Evolutionary conservation across 2,888 invertebrate genomes (phyloP), one percentile per base, ranked within the genome.

Genomic region (Epirrhoe tristata): DNA sequence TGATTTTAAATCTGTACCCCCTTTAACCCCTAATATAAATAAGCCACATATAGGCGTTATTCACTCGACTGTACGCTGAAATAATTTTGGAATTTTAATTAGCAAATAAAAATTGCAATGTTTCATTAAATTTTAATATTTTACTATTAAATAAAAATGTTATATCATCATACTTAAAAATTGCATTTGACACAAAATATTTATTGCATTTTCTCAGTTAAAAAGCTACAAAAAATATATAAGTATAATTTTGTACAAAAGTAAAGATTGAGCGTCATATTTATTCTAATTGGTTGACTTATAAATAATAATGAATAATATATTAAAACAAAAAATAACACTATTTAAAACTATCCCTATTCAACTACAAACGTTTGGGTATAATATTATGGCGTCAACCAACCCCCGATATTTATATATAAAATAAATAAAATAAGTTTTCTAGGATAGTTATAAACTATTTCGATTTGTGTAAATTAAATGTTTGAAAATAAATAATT

Each of bases 371-470:
- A 10, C 32, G n/a, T 8, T 53, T 24, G 31, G 53, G 3, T 2
- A 24, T 24, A 24, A 24, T 36, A 16, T 48, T 12, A 46, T 67
- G 67, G 14, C 59, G 52, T 52, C 58, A 58, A 34, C 12, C 46
- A 14, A 51, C 46, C 2, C 24, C 2, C 10, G 46, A 32, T 46
- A 58, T 62, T 58, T 62, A 61, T 66, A 66, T 58, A 6, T 39
- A 62, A 12, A 52, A 32, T 63, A 63, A 43, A 14, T 52, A 48
- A 54, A 60, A 56, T 68, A 61, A 72, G 71, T 86, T 85, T 85
- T 82, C 78, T 79, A 83, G 80, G 69, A 79, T 81, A 86, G 81
- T 81, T 84, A 80, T 75, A 81, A 83, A 83, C 77, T 81, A 76
- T 76, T 67, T 72, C 54, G 67, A 43, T 66, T 46, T 63, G 53